These are phyloP conservation scores for Craseonycteris thonglongyai DNA, from an alignment of 2,113 vertebrate genomes.

Conservation along the genomic window DNA sequence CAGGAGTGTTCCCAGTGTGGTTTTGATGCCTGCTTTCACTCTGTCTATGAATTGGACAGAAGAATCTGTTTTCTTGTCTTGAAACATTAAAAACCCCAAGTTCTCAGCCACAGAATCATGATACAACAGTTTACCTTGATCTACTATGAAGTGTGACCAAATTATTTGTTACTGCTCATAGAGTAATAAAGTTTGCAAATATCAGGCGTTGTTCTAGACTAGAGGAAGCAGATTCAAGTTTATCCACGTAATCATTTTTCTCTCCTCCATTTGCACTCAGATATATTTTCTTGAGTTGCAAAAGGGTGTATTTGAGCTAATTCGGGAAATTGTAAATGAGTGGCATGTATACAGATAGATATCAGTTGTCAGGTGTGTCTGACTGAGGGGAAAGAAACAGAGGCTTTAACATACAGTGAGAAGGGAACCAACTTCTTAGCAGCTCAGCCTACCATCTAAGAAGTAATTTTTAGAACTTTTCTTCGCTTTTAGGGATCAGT, in stretches of 20 bases:
- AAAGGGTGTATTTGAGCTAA: not conserved
- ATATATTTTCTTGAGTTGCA: not conserved
- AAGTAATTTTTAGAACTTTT: not conserved
- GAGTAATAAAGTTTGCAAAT: not conserved
- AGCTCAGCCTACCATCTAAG: not conserved
- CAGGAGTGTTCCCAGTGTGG: rapidly evolving
- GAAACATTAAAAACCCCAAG: not conserved
- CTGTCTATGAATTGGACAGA: not conserved
- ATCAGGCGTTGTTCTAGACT: not conserved
- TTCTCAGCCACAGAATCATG: not conserved
- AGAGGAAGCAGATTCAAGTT: not conserved
- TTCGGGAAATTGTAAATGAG: not conserved
- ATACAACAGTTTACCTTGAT: not conserved
- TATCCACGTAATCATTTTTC: not conserved
- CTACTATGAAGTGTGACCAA: not conserved
- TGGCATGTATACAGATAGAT: not conserved
- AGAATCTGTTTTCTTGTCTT: not conserved
- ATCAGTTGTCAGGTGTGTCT: not conserved
- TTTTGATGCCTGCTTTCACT: not conserved
- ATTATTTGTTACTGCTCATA: not conserved
- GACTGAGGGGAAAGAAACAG: not conserved
- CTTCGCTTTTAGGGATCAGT: not conserved
- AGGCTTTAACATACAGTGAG: not conserved
- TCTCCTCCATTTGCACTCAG: not conserved
- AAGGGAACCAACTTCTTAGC: not conserved